Percentiles rank a stretch among this genome's conserved stretches.
phyloP scores from a whole-genome alignment of 1,140 invertebrate genomes.

The Calycopis cecrops region DNA sequence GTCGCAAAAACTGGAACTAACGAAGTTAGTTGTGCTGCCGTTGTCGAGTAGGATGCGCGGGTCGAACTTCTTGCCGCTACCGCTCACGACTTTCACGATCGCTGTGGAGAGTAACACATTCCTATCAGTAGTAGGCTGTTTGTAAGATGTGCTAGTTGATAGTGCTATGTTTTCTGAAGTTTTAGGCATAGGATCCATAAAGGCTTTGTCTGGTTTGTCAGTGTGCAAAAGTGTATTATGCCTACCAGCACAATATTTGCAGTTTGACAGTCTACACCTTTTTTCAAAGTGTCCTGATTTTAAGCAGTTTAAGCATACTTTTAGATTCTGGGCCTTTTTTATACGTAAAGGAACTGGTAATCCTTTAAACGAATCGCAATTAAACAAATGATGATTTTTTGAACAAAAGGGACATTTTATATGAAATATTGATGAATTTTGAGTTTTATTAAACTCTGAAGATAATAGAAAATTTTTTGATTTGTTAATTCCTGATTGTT shows the following conservation, averaged over 20 bases:
- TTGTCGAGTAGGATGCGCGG: constrained; percentile 30
- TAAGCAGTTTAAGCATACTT: constrained; percentile 14
- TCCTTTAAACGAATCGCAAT: constrained; percentile 20
- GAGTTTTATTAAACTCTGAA: constrained; percentile 1
- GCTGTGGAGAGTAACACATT: constrained; percentile 34
- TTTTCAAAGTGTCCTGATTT: constrained; percentile 23
- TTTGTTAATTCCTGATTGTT: background rate
- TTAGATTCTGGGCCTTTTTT: constrained; percentile 17
- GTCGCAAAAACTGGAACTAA: constrained; percentile 25
- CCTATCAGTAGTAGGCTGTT: too few species aligned
- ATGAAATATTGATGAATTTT: too few species aligned
- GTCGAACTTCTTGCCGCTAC: constrained; percentile 13
- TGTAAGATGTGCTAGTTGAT: too few species aligned
- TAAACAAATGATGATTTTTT: constrained; percentile 23
- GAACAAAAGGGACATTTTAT: constrained; percentile 20
- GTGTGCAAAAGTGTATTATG: too few species aligned
- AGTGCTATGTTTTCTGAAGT: constrained; percentile 17
- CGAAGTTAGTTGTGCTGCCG: constrained; percentile 30
- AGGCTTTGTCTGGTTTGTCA: background rate
- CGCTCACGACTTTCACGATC: constrained; percentile 24
- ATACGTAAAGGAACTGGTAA: constrained; percentile 16
- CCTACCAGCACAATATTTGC: too few species aligned
- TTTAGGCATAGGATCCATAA: constrained; percentile 8
- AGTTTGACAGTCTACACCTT: constrained; percentile 25
- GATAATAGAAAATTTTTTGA: background rate